Conservation (phyloP, 2,797 vertebrate genomes). For the Sylvia borin region DNA sequence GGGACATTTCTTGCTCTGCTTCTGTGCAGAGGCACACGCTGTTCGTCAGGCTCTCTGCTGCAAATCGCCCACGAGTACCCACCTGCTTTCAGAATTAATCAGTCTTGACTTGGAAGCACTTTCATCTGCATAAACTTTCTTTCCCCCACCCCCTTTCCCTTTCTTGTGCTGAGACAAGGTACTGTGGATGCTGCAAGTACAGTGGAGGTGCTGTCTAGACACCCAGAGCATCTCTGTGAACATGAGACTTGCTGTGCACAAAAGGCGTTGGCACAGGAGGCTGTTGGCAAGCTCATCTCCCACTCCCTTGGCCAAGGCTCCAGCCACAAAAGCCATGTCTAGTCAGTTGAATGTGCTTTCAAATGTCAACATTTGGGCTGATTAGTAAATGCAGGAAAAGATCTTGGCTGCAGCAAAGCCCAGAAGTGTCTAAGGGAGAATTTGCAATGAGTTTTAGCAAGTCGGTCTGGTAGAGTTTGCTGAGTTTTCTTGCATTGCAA, state of each 20-base stretch:
- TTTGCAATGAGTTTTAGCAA: not conserved
- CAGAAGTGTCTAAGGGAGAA: not conserved
- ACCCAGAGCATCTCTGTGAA: not conserved
- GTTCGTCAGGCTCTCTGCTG: not conserved
- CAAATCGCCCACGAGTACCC: not conserved
- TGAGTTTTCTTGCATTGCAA: not conserved
- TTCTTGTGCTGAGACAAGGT: constrained; percentile 18
- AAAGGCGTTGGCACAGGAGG: not conserved
- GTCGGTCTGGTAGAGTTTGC: not conserved
- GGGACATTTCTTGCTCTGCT: not conserved
- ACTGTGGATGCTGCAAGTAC: not conserved
- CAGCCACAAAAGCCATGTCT: constrained; percentile 16
- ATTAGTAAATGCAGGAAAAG: constrained; percentile 4
- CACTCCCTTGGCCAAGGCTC: not conserved
- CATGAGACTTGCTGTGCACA: not conserved
- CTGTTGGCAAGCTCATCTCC: not conserved
- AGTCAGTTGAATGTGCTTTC: not conserved
- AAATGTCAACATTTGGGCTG: constrained; percentile 35
- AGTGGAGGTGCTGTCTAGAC: constrained; percentile 25
- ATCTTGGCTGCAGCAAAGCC: not conserved
- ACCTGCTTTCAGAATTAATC: constrained; percentile 58
- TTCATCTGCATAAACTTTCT: not conserved
- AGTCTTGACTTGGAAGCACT: constrained; percentile 14
- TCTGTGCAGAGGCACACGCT: not conserved
- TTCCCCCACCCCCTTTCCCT: not conserved